These are phyloP conservation scores for Natator depressus DNA, from an alignment of 2,113 vertebrate genomes.

Conservation along the genomic window DNA sequence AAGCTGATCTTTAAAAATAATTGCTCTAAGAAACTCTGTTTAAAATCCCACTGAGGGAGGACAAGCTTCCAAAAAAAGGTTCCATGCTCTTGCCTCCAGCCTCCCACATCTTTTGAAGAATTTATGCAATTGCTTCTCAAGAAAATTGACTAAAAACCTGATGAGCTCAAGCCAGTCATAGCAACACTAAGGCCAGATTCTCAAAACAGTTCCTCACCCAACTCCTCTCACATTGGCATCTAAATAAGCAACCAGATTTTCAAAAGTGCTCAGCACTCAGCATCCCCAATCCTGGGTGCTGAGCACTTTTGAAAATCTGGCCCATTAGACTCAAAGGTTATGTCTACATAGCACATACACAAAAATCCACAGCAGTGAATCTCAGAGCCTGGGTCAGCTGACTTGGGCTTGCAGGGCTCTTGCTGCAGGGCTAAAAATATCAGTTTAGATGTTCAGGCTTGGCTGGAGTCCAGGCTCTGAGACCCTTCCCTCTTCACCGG, in stretches of 20 bases:
- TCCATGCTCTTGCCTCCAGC: not conserved
- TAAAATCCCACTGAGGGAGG: constrained; percentile 1
- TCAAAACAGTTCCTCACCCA: not conserved
- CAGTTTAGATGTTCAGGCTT: not conserved
- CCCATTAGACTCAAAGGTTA: not conserved
- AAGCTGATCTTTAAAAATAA: constrained; percentile 31
- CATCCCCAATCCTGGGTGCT: not conserved
- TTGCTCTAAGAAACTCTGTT: not conserved
- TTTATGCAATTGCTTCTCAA: not conserved
- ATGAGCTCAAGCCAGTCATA: not conserved
- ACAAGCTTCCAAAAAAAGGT: not conserved
- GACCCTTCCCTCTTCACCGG: not conserved
- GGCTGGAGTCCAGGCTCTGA: not conserved
- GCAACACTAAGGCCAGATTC: not conserved
- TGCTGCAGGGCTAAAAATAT: not conserved
- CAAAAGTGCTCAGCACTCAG: not conserved
- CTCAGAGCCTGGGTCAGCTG: not conserved
- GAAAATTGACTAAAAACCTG: not conserved
- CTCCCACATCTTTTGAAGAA: not conserved
- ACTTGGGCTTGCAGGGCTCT: not conserved
- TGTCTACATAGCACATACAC: not conserved
- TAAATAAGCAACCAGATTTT: not conserved
- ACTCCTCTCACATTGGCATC: not conserved
- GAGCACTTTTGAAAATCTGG: not conserved
- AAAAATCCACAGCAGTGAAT: not conserved